Conservation (phyloP, 2,888 invertebrate genomes). For the Brenthis daphne region DNA sequence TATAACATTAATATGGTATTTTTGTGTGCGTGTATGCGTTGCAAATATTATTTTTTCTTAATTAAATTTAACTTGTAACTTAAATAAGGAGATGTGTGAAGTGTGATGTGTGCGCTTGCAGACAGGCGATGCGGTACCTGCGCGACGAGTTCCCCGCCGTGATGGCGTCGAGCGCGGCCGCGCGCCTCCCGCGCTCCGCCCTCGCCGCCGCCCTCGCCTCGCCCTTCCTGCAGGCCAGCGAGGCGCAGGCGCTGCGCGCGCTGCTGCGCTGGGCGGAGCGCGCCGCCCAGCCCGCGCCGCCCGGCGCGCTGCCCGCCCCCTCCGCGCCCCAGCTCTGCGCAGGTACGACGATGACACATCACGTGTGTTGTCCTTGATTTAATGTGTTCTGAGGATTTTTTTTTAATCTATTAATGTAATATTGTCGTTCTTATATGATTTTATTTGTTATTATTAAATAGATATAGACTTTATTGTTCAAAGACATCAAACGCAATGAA, state of each 20-base stretch:
- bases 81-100: background rate
- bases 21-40: too few relatives aligned
- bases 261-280: slow-evolving; percentile 65
- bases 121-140: slow-evolving; percentile 94
- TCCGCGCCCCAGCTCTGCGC: slow-evolving; percentile 86
- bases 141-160: slow-evolving; percentile 95
- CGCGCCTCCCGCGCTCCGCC: slow-evolving; percentile 85
- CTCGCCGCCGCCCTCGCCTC: slow-evolving; percentile 89
- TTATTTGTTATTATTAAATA: too few relatives aligned
- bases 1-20: too few relatives aligned
- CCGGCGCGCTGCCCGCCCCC: slow-evolving; percentile 48
- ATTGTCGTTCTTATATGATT: too few relatives aligned
- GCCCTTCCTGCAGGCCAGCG: slow-evolving; percentile 88
- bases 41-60: too few relatives aligned
- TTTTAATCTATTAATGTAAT: too few relatives aligned
- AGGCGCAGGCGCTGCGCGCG: slow-evolving; percentile 92
- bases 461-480: too few relatives aligned
- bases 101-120: slow-evolving; percentile 43
- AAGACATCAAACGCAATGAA: too few relatives aligned
- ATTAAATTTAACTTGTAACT: too few relatives aligned
- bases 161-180: slow-evolving; percentile 88
- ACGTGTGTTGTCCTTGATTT: too few relatives aligned
- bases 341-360: too few relatives aligned
- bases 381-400: too few relatives aligned
- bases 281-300: slow-evolving; percentile 43